phyloP scores from a whole-genome alignment of 2,888 invertebrate species.

The Drosophila neonasuta region DNA sequence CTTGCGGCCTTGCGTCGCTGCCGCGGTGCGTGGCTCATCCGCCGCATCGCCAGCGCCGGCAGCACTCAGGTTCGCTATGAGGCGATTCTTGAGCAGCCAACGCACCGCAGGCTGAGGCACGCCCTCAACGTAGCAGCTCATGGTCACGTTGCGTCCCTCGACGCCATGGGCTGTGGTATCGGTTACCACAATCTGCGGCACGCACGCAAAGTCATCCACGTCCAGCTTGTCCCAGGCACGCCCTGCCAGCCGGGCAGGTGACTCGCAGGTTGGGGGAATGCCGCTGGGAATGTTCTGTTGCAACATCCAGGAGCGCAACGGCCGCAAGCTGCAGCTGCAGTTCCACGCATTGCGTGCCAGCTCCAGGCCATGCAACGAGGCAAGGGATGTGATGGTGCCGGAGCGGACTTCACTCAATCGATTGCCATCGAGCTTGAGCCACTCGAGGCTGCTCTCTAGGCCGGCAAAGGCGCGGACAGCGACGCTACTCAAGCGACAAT shows the following conservation, averaged over 20 bases:
- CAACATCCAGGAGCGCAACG: conserved; percentile 90
- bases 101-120: conserved; percentile 88
- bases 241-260: conserved; percentile 85
- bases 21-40: conserved; percentile 77
- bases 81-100: conserved; percentile 88
- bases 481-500: conserved; percentile 87
- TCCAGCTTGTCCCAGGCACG: conserved; percentile 90
- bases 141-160: conserved; percentile 88
- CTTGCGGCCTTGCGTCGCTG: conserved; percentile 84
- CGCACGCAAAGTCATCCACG: conserved; percentile 91
- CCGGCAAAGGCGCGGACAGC: conserved; percentile 89
- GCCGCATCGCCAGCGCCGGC: conserved; percentile 68
- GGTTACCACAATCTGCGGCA: conserved; percentile 86
- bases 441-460: conserved; percentile 88
- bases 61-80: conserved; percentile 86
- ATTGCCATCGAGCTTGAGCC: conserved; percentile 90
- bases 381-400: conserved; percentile 86
- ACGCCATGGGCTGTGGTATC: conserved; percentile 85
- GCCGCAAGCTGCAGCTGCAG: conserved; percentile 89
- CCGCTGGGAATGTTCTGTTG: conserved; percentile 89
- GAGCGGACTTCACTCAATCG: conserved; percentile 86
- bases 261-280: conserved; percentile 87
- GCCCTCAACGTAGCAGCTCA: conserved; percentile 88
- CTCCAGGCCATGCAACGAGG: conserved; percentile 88
- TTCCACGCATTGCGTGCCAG: conserved; percentile 92